Evolutionary conservation across 2,113 vertebrate genomes (phyloP), one percentile per base, ranked within the genome.

Genomic region (Lanius ludovicianus): DNA sequence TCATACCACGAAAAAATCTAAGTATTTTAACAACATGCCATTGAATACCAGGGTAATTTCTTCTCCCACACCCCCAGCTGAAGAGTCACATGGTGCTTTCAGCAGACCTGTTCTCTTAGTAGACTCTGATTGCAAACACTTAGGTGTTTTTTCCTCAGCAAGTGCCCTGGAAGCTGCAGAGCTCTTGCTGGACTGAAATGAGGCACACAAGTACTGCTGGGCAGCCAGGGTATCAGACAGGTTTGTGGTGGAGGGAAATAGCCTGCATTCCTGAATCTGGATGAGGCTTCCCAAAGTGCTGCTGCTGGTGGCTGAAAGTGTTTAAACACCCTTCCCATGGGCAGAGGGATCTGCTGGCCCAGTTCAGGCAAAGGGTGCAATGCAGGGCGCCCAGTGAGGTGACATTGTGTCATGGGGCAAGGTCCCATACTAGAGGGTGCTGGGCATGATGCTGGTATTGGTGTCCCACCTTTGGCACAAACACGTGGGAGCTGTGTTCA

Each of bases 291-390:
- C 33, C 31, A 44, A 56, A 53, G 63, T 41, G 30, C 44, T 69
- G 1, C 68, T 80, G 41, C 8, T 4, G 3, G 27, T 57, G 37
- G 13, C n/a, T 65, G 28, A 33, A 84, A 1, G 2, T 49, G 31
- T 41, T 7, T 4, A 44, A 69, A n/a, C 5, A 33, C 17, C 2
- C 0, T 56, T 80, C 19, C 24, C 4, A 2, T 4, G 28, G 57
- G 35, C 23, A 46, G 27, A 71, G 20, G 49, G 47, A n/a, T 71
- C 33, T 83, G 25, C 28, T 92, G 31, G n/a, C 41, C 37, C 33
- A 52, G 24, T 8, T 19, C 2, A 7, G 27, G 19, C 27, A 25
- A 78, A 70, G 31, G 23, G 37, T 47, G 15, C 20, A 52, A 47
- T 0, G 1, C 33, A 77, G 60, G 22, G 31, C 22, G 16, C 21